Conservation (phyloP, 1,140 invertebrate genomes). For the Venturia canescens region DNA sequence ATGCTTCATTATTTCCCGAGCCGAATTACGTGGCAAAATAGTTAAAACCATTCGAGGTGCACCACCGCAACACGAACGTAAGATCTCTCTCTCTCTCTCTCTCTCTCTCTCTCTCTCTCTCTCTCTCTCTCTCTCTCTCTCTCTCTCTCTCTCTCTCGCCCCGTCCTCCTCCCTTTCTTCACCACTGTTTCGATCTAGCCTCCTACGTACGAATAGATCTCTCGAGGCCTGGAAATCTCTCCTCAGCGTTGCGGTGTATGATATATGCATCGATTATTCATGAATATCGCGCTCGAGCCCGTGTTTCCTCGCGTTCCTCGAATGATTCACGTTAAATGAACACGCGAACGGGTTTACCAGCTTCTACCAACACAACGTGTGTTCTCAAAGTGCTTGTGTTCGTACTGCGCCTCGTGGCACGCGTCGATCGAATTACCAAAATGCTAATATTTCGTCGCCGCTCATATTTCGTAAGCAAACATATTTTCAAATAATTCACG, state of each 20-base stretch:
- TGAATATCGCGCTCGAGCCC: conserved; percentile 36
- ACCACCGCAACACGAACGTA: background rate
- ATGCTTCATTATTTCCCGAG: conserved; percentile 34
- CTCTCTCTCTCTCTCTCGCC: conserved; percentile 24
- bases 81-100: conserved; percentile 35
- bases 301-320: conserved; percentile 14
- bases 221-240: conserved; percentile 19
- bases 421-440: background rate
- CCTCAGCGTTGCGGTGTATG: conserved; percentile 13
- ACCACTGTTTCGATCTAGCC: conserved; percentile 22
- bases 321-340: conserved; percentile 55
- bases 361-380: background rate
- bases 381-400: conserved; percentile 8
- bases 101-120: too few relatives aligned
- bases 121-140: too few relatives aligned
- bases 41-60: conserved; percentile 5
- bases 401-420: background rate
- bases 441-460: too few relatives aligned
- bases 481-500: too few relatives aligned
- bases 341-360: conserved; percentile 51
- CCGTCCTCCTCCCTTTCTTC: background rate
- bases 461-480: too few relatives aligned
- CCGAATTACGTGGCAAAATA: conserved; percentile 40
- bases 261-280: conserved; percentile 50
- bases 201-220: conserved; percentile 24